Percentiles rank a stretch among this genome's conserved stretches.
Evolutionary conservation across 2,888 invertebrate species (phyloP).

Genomic region (Leptothorax acervorum): DNA sequence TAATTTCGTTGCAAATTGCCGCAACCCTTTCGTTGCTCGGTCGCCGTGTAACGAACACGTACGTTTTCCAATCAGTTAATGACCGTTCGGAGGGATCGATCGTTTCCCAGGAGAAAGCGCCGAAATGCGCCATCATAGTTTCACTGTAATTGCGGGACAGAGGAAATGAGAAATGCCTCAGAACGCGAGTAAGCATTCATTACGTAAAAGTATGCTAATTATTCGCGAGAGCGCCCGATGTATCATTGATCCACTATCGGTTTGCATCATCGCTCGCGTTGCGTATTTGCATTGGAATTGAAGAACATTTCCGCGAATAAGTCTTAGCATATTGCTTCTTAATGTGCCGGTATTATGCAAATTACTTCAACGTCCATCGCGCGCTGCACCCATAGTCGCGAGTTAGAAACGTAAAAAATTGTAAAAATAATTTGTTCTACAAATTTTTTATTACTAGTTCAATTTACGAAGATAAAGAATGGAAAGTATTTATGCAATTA

Average conservation of each 20-base stretch:
- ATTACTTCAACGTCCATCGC: slow-evolving; percentile 6
- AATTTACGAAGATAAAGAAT: background rate
- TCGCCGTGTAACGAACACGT: slow-evolving; percentile 68
- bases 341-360: slow-evolving; percentile 21
- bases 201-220: slow-evolving; percentile 73
- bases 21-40: slow-evolving; percentile 72
- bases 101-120: slow-evolving; percentile 72
- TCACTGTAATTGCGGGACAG: slow-evolving; percentile 74
- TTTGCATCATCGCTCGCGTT: slow-evolving; percentile 21
- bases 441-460: background rate
- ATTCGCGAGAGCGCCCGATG: slow-evolving; percentile 56
- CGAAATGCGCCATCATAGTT: slow-evolving; percentile 72
- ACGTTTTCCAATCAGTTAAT: slow-evolving; percentile 76
- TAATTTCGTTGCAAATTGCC: slow-evolving; percentile 72
- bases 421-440: background rate
- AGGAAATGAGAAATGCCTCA: slow-evolving; percentile 73
- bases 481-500: background rate
- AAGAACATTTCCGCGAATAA: slow-evolving; percentile 39
- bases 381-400: background rate
- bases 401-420: background rate
- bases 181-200: slow-evolving; percentile 60
- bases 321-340: slow-evolving; percentile 40
- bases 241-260: slow-evolving; percentile 49
- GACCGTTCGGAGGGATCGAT: slow-evolving; percentile 72
- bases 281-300: slow-evolving; percentile 35